Evolutionary conservation across 2,888 invertebrate species (phyloP), one percentile per base, ranked within the genome.

Genomic region (Automeris io): DNA sequence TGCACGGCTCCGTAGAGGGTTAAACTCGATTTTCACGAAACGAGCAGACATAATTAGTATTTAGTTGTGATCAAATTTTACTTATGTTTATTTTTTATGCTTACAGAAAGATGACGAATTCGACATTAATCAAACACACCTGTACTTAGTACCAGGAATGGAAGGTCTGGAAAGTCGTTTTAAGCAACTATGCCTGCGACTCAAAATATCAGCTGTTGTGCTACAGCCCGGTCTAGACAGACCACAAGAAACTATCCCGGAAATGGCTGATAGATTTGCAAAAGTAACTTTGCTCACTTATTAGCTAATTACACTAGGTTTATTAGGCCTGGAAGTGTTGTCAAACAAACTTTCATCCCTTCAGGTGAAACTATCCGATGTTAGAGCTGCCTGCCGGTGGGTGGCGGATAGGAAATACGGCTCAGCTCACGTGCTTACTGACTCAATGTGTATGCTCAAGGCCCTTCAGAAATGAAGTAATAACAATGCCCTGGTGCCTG

Each of bases 191-290:
- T 69, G 70, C 39, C 65, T 68, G 39, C 55, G 68, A 0, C 54
- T 74, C 22, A 70, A 72, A 50, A 9, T 73, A 22, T 59, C 66
- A 0, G 67, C 75, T 0, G 35, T 69, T 0, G 66, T 66, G 2
- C 46, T 77, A 37, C 74, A 70, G 42, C 69, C 66, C 0, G 67
- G 66, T 0, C 44, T 70, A 5, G 61, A 70, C 29, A 42, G 43
- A 2, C 53, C 54, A 0, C 26, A 57, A 1, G 66, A 69, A 21
- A 56, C 60, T 0, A 38, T 65, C 3, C 40, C 48, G 2, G 51
- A 69, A 7, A 55, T 57, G 5, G 71, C 74, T 0, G 38, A 51
- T 11, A 54, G 61, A 47, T 54, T 51, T 33, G 52, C 56, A 3
- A 37, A 63, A 48, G 70, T 70, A 47, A 22, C n/a, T 22, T 49